Evolutionary conservation across 2,888 invertebrate species (phyloP), one percentile per base, ranked within the genome.

Genomic region (Synergus japonicus): DNA sequence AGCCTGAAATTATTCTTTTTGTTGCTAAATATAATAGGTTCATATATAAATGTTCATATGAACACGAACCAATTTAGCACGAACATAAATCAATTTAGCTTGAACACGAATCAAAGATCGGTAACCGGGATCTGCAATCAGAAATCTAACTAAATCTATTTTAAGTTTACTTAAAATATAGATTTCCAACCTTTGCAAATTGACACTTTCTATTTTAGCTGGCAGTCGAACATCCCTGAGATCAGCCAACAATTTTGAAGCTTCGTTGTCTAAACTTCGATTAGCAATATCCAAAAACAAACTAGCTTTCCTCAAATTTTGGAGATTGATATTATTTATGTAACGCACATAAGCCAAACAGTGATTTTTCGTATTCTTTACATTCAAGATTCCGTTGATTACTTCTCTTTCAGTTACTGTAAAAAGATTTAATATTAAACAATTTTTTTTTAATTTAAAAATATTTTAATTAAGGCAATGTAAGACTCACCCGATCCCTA

Each of bases 371-470:
- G 98, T 98, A 90, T 98, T 98, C 89, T 97, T 97, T 0, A 98
- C 98, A 89, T 96, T 97, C 22, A 99, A 92, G 7, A 99, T 94
- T 0, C 99, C 99, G 89, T 98, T 98, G 86, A 98, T 98, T 0
- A 99, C 98, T 93, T 99, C 99, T 66, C 99, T 94, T 93, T 99
- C 99, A 1, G 99, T 99, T 41, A 99, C 99, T 98, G 92, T 73
- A 60, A 78, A 78, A 78, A 60, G 77, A 80, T 49, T 37, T 4
- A 15, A 13, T 29, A 8, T 8, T 67, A 46, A 12, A 46, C 7
- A 22, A 29, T 67, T 29, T 37, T 29, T 29, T 64, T n/a, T 7
- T 43, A 10, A 29, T 69, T 78, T 58, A 18, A 54, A 54, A 29
- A 29, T 3, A 29, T 1, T 29, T 29, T 29, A 29, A 29, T 29